Percentiles rank a stretch among this genome's conserved stretches.
phyloP scores from a whole-genome alignment of 2,888 invertebrate species.

The Chirona hameri region DNA sequence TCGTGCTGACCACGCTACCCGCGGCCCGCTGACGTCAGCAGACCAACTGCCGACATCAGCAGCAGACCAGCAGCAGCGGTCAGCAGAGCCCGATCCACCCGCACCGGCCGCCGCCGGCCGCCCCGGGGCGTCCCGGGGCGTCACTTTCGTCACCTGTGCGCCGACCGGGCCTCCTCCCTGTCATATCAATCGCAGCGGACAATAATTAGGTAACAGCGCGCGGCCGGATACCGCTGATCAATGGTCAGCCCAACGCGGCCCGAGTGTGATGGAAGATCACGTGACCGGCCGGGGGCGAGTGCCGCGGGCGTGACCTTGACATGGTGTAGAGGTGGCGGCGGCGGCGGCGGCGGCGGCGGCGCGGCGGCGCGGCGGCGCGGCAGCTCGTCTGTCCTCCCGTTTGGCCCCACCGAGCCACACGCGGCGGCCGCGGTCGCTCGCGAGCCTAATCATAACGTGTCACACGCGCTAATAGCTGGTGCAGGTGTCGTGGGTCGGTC shows the following conservation, averaged over 20 bases:
- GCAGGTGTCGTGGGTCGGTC: neutral
- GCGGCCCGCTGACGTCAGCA: too few species aligned
- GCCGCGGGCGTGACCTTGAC: constrained; percentile 1
- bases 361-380: too few species aligned
- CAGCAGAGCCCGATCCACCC: too few species aligned
- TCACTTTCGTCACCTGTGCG: neutral
- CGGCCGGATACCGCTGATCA: neutral
- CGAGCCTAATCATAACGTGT: too few species aligned
- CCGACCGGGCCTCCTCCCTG: neutral
- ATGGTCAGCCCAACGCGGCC: neutral
- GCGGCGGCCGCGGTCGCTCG: too few species aligned
- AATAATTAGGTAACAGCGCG: neutral
- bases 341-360: too few species aligned
- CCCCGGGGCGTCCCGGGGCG: neutral
- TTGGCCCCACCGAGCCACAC: too few species aligned
- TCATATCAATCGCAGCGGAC: neutral
- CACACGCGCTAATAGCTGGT: neutral
- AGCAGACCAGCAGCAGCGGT: too few species aligned
- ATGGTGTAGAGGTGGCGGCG: neutral
- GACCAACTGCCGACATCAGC: too few species aligned
- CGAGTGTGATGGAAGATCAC: neutral
- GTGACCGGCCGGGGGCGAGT: neutral
- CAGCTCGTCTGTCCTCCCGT: too few species aligned
- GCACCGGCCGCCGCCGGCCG: neutral
- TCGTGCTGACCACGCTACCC: too few species aligned